Conservation (phyloP, 2,113 vertebrate species). For the mouse (Mus musculus) region DNA sequence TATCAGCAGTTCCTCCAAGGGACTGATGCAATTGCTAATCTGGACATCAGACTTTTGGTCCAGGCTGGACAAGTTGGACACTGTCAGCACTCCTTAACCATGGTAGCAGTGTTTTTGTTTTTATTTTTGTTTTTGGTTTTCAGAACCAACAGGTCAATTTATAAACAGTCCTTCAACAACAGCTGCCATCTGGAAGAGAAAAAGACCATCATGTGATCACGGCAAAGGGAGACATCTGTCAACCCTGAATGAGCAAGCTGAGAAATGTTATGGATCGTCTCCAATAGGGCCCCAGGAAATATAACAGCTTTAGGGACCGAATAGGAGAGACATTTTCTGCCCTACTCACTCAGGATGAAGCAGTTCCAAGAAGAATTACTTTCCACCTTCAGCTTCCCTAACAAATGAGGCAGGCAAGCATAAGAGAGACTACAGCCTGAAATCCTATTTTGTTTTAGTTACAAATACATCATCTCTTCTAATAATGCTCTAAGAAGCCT, state of each 20-base stretch:
- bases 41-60: neutral
- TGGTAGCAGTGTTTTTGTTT: too few relatives aligned
- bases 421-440: too few relatives aligned
- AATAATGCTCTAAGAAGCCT: neutral
- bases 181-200: neutral
- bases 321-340: neutral
- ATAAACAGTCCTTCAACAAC: neutral
- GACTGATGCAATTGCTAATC: neutral
- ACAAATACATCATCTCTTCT: neutral
- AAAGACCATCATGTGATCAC: neutral
- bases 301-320: neutral
- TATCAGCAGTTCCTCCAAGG: neutral
- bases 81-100: neutral
- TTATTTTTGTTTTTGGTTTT: too few relatives aligned
- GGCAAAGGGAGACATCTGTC: neutral
- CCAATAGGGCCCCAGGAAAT: neutral
- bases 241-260: neutral
- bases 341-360: neutral
- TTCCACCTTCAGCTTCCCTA: neutral
- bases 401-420: neutral
- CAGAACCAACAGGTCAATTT: neutral
- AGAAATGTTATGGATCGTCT: neutral
- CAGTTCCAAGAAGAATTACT: neutral
- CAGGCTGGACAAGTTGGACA: neutral
- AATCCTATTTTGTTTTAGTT: neutral